Percentiles rank a stretch among this genome's conserved stretches.
These are phyloP conservation scores for Megalopta genalis DNA, from an alignment of 1,140 invertebrate genomes.

Conservation along the genomic window DNA sequence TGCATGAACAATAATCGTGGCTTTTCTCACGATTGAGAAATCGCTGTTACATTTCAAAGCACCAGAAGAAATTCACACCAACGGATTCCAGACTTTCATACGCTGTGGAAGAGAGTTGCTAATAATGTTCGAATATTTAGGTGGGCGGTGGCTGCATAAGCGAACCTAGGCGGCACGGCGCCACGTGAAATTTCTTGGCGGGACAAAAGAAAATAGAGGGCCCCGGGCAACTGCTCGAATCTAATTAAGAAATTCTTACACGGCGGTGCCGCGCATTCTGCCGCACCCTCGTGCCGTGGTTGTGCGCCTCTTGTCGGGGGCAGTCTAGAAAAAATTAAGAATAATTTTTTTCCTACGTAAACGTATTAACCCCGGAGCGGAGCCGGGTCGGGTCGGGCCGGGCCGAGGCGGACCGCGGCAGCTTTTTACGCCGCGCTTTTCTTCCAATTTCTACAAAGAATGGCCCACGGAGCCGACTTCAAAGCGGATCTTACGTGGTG, in stretches of 20 bases:
- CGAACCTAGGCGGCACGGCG: constrained; percentile 8
- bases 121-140: constrained; percentile 54
- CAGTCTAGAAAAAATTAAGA: constrained; percentile 70
- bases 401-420: not conserved
- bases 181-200: constrained; percentile 51
- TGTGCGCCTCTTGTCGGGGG: constrained; percentile 32
- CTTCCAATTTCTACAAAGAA: constrained; percentile 67
- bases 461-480: constrained; percentile 57
- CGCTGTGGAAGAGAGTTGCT: constrained; percentile 30
- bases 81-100: no score
- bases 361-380: constrained; percentile 66
- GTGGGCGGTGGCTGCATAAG: constrained; percentile 2
- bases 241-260: constrained; percentile 75
- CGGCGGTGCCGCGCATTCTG: constrained; percentile 55
- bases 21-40: no score
- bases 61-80: no score
- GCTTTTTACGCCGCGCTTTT: constrained; percentile 51
- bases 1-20: no score
- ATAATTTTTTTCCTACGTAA: constrained; percentile 70
- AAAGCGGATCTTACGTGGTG: constrained; percentile 63
- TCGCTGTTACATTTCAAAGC: no score
- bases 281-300: constrained; percentile 27
- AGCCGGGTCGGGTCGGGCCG: not conserved
- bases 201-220: constrained; percentile 51
- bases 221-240: constrained; percentile 58